Evolutionary conservation across 1,140 invertebrate species (phyloP).

Genomic region (Euura saliciscinereae): DNA sequence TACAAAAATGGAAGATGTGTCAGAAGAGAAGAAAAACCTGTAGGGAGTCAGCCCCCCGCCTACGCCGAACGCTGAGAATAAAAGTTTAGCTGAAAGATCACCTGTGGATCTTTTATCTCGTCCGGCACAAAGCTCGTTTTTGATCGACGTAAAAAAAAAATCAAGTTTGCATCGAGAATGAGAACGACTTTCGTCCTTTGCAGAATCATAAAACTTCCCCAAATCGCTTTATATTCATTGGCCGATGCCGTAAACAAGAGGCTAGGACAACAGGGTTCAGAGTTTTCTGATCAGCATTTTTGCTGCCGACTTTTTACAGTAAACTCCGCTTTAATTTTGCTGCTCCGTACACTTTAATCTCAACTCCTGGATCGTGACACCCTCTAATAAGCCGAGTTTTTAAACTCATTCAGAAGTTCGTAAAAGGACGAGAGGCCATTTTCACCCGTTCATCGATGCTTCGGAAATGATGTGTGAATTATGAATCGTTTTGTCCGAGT

Average conservation of each 20-base stretch:
- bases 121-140: background rate
- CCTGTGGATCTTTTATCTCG: background rate
- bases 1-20: slow-evolving; percentile 6
- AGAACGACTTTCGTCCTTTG: background rate
- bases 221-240: background rate
- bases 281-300: background rate
- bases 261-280: background rate
- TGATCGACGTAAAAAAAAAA: too few relatives aligned
- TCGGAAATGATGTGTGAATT: too few relatives aligned
- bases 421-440: too few relatives aligned
- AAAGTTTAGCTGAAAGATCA: background rate
- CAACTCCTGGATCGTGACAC: too few relatives aligned
- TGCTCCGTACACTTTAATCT: background rate
- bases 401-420: too few relatives aligned
- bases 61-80: background rate
- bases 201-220: too few relatives aligned
- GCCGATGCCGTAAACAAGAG: background rate
- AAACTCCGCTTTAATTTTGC: background rate
- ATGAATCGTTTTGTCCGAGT: too few relatives aligned
- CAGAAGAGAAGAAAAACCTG: background rate
- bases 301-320: background rate
- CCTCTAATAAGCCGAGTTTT: too few relatives aligned
- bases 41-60: background rate
- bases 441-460: too few relatives aligned
- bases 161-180: background rate